Evolutionary conservation across 1,140 invertebrate species (phyloP).

Genomic region (Lepidostoma basale): DNA sequence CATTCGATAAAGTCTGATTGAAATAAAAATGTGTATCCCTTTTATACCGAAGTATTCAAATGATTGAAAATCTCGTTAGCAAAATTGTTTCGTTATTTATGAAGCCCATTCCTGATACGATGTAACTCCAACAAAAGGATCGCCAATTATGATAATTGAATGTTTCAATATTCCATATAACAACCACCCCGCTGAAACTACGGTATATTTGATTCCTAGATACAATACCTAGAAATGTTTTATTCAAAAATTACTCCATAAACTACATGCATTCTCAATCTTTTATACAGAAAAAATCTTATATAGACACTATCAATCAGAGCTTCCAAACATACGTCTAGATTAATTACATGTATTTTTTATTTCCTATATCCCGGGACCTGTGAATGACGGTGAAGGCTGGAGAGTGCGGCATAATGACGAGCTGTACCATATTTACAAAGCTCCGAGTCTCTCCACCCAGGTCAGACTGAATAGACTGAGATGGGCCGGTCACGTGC

Average conservation of each 20-base stretch:
- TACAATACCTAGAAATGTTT: constrained; percentile 16
- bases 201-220: constrained; percentile 1
- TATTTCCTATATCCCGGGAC: too few species aligned
- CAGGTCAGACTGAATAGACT: too few species aligned
- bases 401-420: too few species aligned
- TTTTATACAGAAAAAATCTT: background rate
- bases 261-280: background rate
- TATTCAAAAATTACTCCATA: constrained; percentile 3
- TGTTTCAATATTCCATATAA: constrained; percentile 9
- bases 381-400: too few species aligned
- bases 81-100: constrained; percentile 10
- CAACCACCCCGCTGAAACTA: background rate
- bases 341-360: too few species aligned
- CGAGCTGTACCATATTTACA: too few species aligned
- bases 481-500: too few species aligned
- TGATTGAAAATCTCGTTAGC: background rate
- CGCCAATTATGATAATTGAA: constrained; percentile 22
- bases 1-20: too few species aligned
- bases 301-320: background rate
- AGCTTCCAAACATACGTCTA: background rate
- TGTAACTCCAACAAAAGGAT: constrained; percentile 4
- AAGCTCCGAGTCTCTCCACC: too few species aligned
- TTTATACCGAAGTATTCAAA: too few species aligned
- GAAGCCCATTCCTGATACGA: background rate
- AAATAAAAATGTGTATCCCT: too few species aligned